Conservation (phyloP, 2,797 vertebrate species). For the Austrolebias charrua region DNA sequence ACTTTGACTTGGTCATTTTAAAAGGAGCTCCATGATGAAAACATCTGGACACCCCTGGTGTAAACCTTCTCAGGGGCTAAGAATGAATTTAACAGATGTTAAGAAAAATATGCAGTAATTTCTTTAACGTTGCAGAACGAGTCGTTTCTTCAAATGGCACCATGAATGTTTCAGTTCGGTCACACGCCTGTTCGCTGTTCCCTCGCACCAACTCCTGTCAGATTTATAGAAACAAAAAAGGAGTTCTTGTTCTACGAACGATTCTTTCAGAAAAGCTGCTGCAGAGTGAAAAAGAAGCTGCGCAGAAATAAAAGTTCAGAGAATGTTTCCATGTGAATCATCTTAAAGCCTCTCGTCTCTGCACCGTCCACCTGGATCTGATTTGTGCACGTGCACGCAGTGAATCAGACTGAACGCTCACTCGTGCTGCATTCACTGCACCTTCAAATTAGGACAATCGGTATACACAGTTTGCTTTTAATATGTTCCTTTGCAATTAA, state of each 20-base stretch:
- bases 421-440: too few relatives aligned
- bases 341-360: slow-evolving; percentile 10
- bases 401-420: not conserved
- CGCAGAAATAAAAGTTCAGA: not conserved
- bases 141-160: slow-evolving; percentile 12
- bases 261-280: too few relatives aligned
- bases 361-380: not conserved
- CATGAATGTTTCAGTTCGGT: not conserved
- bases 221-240: not conserved
- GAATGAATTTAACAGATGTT: slow-evolving; percentile 4
- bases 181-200: not conserved
- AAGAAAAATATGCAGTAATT: not conserved
- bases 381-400: too few relatives aligned
- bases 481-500: too few relatives aligned
- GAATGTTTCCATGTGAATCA: not conserved
- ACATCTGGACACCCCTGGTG: not conserved
- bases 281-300: not conserved
- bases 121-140: slow-evolving; percentile 31
- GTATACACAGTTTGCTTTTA: too few relatives aligned
- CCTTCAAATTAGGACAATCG: too few relatives aligned
- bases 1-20: too few relatives aligned
- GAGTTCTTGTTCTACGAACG: not conserved
- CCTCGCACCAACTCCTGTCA: not conserved
- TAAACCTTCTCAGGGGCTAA: slow-evolving; percentile 9
- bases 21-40: too few relatives aligned